Percentiles rank a stretch among this genome's conserved stretches.
These are phyloP conservation scores for Strigamia maritima DNA, from an alignment of 2,888 invertebrate genomes.

Conservation along the genomic window DNA sequence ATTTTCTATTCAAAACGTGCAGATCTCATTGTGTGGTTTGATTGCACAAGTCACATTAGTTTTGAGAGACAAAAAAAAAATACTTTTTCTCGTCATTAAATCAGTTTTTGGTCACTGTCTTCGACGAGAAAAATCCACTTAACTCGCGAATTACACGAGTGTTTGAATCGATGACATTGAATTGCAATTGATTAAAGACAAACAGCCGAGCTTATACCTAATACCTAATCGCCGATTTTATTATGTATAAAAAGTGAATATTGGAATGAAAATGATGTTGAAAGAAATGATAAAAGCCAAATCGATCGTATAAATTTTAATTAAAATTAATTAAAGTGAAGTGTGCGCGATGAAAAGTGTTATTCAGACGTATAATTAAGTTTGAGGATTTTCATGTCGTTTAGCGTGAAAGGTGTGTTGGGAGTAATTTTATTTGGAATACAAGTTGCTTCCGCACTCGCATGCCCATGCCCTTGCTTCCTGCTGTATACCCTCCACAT, in stretches of 20 bases:
- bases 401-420: neutral
- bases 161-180: neutral
- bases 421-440: neutral
- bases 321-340: neutral
- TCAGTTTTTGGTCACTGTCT: neutral
- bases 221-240: neutral
- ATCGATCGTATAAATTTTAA: neutral
- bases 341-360: neutral
- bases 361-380: neutral
- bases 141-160: neutral
- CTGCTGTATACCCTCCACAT: neutral
- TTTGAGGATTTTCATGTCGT: neutral
- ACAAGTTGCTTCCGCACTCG: slow-evolving; percentile 14
- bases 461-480: slow-evolving; percentile 12
- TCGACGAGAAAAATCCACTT: neutral
- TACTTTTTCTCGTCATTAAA: no score
- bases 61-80: no score
- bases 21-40: no score
- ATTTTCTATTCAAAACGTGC: no score
- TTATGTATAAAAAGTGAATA: neutral
- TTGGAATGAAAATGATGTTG: neutral
- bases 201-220: neutral
- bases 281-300: neutral
- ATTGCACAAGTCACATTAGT: no score
- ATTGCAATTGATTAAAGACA: neutral